Evolutionary conservation across 1,140 invertebrate species (phyloP).

Genomic region (Drosophila bifasciata): DNA sequence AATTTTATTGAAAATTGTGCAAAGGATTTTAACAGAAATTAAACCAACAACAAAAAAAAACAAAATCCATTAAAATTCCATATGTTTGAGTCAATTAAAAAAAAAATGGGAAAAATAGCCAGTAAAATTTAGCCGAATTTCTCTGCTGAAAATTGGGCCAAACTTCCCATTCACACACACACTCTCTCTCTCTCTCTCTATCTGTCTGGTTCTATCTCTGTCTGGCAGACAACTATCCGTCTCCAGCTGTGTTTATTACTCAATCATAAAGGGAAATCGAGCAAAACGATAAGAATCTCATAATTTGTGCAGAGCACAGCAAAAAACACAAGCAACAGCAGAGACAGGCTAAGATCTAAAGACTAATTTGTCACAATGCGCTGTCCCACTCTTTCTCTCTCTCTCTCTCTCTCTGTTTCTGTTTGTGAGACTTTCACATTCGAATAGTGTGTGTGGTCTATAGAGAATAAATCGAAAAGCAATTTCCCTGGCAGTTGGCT

Average conservation of each 20-base stretch:
- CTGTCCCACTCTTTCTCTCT: conserved; percentile 17
- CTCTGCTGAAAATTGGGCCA: conserved; percentile 14
- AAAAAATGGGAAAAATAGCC: conserved; percentile 4
- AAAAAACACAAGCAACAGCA: conserved; percentile 29
- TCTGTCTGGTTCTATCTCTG: no score
- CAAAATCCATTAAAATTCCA: neutral
- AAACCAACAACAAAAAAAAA: conserved; percentile 1
- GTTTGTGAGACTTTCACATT: conserved; percentile 66
- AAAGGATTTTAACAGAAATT: neutral
- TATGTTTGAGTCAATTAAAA: conserved; percentile 5
- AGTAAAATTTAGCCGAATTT: conserved; percentile 23
- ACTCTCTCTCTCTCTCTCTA: no score
- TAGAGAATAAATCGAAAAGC: conserved; percentile 79
- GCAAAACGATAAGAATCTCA: conserved; percentile 57
- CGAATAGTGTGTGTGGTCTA: neutral
- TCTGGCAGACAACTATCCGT: neutral
- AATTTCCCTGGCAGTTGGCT: conserved; percentile 74
- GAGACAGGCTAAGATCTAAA: conserved; percentile 28
- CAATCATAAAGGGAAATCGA: conserved; percentile 26
- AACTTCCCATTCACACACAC: neutral
- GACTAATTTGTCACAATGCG: conserved; percentile 80
- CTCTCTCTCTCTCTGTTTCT: neutral
- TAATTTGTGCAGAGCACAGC: conserved; percentile 60
- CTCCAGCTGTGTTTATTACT: conserved; percentile 34
- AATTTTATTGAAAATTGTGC: neutral